Base-by-base conservation (phyloP, 2,113 vertebrate genomes). In the Uria aalge region DNA sequence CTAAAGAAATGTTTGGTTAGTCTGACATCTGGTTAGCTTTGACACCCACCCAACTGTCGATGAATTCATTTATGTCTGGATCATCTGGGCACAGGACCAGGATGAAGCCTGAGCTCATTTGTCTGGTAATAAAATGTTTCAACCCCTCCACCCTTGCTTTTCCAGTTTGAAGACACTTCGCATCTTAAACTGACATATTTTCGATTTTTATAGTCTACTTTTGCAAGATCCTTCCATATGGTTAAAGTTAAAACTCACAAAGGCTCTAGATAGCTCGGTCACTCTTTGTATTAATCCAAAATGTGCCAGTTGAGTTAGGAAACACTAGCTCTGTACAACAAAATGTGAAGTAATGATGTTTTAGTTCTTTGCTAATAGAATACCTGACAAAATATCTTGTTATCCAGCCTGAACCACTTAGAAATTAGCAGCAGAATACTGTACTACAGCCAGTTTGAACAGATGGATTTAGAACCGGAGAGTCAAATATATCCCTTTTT, bases 401-500 rank as follows among this genome's bases (percentile, higher is more conserved):
- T 77, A 90, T 69, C 75, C 85, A 96, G 93, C 63, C 80, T 67
- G 57, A 83, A 79, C 72, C 85, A 96, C 69, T 95, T 76, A 92
- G 88, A 92, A 97, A 92, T 94, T 87, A 95, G 32, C 85, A 62
- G 91, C 63, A 87, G 81, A 74, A 68, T 47, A 40, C 87, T 95
- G 85, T 95, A 86, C 43, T 83, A 21, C 40, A 97, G 95, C 92
- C 95, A 97, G 92, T 97, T 97, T 97, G 94, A 97, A 97, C 97
- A 98, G 97, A 97, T 98, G 97, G 97, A 95, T 96, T 97, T 96
- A 97, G 72, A 95, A 91, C 93, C 32, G 20, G 88, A 89, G 90
- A 94, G 88, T 97, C 96, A 97, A 98, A 97, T 97, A 92, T 91
- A 96, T 95, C 97, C 94, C 81, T 95, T 97, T 96, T 85, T 95